Base-by-base conservation (phyloP, 92 coral and sea anemone species). In the Paramuricea clavata region DNA sequence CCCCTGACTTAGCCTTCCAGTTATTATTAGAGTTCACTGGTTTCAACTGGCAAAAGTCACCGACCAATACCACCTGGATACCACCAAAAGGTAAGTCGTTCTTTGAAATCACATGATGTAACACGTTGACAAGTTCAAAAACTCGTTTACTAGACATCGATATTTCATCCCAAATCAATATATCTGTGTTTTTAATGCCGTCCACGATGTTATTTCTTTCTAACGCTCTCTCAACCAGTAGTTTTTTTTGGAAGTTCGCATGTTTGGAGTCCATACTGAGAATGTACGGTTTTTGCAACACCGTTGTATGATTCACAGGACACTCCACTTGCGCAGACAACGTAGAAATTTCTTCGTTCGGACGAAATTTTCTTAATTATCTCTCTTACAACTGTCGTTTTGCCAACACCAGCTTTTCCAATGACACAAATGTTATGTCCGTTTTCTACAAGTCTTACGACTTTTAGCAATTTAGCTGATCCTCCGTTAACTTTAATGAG, bases 321-420 rank as follows among this genome's bases (percentile, higher is more conserved):
- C 27, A 64, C 33, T 64, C 71, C 71, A 64, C 71, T 64, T 16
- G 47, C 5, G n/a, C n/a, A n/a, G n/a, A 69, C 76, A 69, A 69
- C 43, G 9, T 31, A 35, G 21, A 41, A 34, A 6, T 12, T 31
- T n/a, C 27, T 33, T 31, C 76, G 42, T 69, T 52, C 23, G 3
- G 61, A 6, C 8, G 23, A 13, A 13, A 52, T 13, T 21, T 13
- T 21, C 11, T 52, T 69, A 30, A 8, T 69, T 8, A 69, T 69
- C 44, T 69, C 76, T 6, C 4, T 19, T n/a, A 69, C 76, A 10
- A 69, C 42, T 6, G 76, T 69, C 1, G 44, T 30, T 33, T 69
- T 69, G 3, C 76, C 76, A 5, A 69, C 76, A 17, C 76, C 76
- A 2, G 76, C 76, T 69, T n/a, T 69, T 12, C 76, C 76, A 69